Percentiles rank a stretch among this genome's conserved stretches.
phyloP scores from a whole-genome alignment of 2,797 vertebrate species.

The Podarcis lilfordi region DNA sequence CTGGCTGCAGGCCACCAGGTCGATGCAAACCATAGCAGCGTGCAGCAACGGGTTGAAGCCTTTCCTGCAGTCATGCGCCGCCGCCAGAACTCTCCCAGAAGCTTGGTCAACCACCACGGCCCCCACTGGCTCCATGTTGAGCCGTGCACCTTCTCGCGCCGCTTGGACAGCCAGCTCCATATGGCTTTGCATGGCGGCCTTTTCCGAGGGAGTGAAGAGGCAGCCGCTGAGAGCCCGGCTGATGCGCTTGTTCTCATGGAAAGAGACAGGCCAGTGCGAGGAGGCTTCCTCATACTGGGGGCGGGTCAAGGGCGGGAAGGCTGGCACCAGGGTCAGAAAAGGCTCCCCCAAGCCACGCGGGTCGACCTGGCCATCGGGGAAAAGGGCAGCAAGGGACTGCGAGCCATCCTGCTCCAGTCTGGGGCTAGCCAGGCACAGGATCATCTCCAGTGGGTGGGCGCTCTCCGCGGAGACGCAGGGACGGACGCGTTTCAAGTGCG shows the following conservation, averaged over 20 bases:
- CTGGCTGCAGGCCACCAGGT: conserved; percentile 86
- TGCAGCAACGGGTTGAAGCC: conserved; percentile 81
- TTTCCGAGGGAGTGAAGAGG: conserved; percentile 79
- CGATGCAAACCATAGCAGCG: conserved; percentile 88
- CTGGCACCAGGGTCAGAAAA: conserved; percentile 83
- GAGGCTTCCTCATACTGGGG: conserved; percentile 85
- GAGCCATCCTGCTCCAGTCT: conserved; percentile 1
- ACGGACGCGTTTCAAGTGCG: conserved; percentile 88
- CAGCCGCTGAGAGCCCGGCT: conserved; percentile 79
- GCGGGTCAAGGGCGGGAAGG: conserved; percentile 81
- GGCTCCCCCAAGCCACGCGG: conserved; percentile 80
- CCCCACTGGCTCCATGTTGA: conserved; percentile 82
- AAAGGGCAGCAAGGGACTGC: conserved; percentile 67
- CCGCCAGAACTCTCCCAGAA: conserved; percentile 77
- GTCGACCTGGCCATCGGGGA: conserved; percentile 64
- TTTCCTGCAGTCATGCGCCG: conserved; percentile 82
- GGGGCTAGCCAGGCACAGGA: conserved; percentile 79
- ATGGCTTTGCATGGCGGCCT: conserved; percentile 77
- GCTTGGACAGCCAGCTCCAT: conserved; percentile 82
- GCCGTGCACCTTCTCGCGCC: conserved; percentile 66
- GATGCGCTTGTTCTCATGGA: conserved; percentile 87
- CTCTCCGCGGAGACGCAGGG: conserved; percentile 60
- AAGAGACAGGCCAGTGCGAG: conserved; percentile 86
- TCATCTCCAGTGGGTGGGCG: conserved; percentile 80
- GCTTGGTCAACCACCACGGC: conserved; percentile 82